These are phyloP conservation scores for Stegana nigrithorax DNA, from an alignment of 2,888 invertebrate genomes.

Conservation along the genomic window DNA sequence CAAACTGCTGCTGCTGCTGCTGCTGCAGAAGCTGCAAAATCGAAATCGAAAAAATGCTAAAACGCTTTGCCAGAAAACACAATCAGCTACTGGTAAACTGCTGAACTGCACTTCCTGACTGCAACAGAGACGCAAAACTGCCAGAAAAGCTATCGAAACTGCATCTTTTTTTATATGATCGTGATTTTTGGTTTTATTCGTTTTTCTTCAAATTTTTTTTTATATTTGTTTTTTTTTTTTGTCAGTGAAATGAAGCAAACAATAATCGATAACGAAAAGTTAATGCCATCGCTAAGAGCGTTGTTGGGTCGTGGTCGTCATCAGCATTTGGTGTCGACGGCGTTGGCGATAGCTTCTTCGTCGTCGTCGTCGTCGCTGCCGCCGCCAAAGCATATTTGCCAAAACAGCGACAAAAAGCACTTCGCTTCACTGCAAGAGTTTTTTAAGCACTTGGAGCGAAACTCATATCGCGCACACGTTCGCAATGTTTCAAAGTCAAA, in stretches of 20 bases:
- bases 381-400: neutral
- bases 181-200: too few relatives aligned
- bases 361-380: too few relatives aligned
- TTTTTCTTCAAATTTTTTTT: too few relatives aligned
- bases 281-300: conserved; percentile 5
- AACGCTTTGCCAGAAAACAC: conserved; percentile 7
- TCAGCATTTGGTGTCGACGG: neutral
- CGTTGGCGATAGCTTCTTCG: too few relatives aligned
- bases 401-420: conserved; percentile 1
- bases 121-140: neutral
- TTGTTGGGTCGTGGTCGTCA: neutral
- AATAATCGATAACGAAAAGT: conserved; percentile 45
- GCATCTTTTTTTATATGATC: too few relatives aligned
- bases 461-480: conserved; percentile 5
- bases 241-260: conserved; percentile 40
- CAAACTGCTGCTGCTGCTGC: too few relatives aligned
- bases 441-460: too few relatives aligned
- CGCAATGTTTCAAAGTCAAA: conserved; percentile 17
- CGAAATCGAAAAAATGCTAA: neutral
- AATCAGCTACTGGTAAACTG: conserved; percentile 14
- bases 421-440: too few relatives aligned
- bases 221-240: too few relatives aligned
- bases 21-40: neutral
- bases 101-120: conserved; percentile 6
- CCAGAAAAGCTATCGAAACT: neutral